Percentiles rank a stretch among this genome's conserved stretches.
Evolutionary conservation across 2,113 vertebrate species (phyloP).

Genomic region (Holacanthus passer): DNA sequence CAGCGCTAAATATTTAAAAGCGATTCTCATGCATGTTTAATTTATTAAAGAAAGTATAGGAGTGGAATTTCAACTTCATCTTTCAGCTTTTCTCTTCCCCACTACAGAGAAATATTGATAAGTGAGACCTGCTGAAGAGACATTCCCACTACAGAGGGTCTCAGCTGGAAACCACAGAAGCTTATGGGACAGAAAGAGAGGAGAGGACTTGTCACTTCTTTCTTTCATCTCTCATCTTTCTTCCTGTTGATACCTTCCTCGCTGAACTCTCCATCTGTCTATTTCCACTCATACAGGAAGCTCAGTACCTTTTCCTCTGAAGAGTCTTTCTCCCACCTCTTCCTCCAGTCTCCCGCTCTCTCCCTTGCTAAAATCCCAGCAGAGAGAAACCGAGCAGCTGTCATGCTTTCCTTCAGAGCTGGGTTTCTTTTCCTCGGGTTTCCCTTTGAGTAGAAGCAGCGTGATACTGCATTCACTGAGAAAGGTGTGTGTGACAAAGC

Average conservation of each 20-base stretch:
- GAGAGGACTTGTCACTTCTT: constrained; percentile 38
- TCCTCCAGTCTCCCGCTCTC: constrained; percentile 13
- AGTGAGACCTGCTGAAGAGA: constrained; percentile 40
- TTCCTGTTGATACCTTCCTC: constrained; percentile 30
- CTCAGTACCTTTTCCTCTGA: constrained; percentile 41
- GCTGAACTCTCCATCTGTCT: constrained; percentile 55
- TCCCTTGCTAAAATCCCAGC: constrained; percentile 44
- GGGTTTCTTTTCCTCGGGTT: constrained; percentile 32
- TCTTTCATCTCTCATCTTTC: constrained; percentile 60
- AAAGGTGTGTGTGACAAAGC: neutral
- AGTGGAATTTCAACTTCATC: constrained; percentile 31
- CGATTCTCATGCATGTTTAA: constrained; percentile 44
- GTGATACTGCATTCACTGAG: constrained; percentile 20
- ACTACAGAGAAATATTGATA: constrained; percentile 53
- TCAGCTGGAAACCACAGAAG: constrained; percentile 50
- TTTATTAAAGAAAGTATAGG: constrained; percentile 36
- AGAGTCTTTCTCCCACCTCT: constrained; percentile 41
- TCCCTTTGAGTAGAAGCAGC: constrained; percentile 11
- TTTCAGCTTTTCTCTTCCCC: neutral
- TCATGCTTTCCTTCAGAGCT: constrained; percentile 51
- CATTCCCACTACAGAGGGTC: constrained; percentile 31
- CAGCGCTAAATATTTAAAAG: constrained; percentile 50
- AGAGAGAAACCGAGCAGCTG: constrained; percentile 56
- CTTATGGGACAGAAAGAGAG: constrained; percentile 36
- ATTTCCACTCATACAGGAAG: constrained; percentile 38